phyloP scores from a whole-genome alignment of 2,797 vertebrate species.

The Odontamblyopus lacepedii region DNA sequence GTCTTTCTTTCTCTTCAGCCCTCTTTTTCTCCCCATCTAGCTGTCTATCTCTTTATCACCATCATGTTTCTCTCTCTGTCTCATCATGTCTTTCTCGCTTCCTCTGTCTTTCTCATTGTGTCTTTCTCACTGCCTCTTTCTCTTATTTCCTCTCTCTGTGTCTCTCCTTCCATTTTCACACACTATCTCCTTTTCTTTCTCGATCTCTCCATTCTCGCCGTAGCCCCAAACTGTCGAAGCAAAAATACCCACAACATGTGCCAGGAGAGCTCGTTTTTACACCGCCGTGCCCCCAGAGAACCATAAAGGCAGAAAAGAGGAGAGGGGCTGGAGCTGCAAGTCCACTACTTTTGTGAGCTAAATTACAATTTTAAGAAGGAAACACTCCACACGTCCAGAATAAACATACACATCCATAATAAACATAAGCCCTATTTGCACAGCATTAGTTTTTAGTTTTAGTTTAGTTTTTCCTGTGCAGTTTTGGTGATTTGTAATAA shows the following conservation, averaged over 20 bases:
- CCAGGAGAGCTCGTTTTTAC: constrained; percentile 69
- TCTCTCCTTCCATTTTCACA: not conserved
- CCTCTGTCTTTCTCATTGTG: not conserved
- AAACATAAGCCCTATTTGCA: too few species aligned
- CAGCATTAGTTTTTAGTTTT: too few species aligned
- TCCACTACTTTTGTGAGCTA: constrained; percentile 45
- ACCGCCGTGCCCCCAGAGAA: constrained; percentile 57
- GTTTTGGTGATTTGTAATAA: too few species aligned
- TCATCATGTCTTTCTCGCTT: too few species aligned
- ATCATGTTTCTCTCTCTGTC: too few species aligned
- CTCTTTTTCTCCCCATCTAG: too few species aligned
- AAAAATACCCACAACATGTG: constrained; percentile 70
- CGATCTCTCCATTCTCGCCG: constrained; percentile 36
- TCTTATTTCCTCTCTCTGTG: not conserved
- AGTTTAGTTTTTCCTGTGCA: too few species aligned
- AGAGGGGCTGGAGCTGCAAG: constrained; percentile 40
- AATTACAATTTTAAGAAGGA: constrained; percentile 32
- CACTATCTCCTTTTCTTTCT: not conserved
- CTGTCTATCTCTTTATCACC: not conserved
- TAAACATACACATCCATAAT: not conserved
- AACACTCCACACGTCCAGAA: not conserved
- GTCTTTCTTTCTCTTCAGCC: too few species aligned
- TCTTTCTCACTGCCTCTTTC: not conserved
- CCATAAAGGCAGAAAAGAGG: constrained; percentile 9
- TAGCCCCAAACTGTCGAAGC: constrained; percentile 70